Evolutionary conservation across 2,888 invertebrate species (phyloP), one percentile per base, ranked within the genome.

Genomic region (Synergus itoensis): DNA sequence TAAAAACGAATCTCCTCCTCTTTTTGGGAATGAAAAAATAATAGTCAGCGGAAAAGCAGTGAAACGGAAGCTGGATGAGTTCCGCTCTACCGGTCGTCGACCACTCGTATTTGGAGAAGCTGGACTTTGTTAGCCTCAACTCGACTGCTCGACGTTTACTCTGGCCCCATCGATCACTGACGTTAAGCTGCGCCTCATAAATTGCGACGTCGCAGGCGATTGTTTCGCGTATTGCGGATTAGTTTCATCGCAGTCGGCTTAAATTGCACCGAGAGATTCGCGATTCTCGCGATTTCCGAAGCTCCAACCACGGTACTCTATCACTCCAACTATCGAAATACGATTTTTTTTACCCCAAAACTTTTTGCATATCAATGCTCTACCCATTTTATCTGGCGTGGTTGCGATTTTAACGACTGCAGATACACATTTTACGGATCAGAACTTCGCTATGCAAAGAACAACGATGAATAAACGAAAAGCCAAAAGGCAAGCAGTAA

Each of bases 221-320:
- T 67, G 67, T 67, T 67, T 67, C 67, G 67, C 67, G 67, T 67
- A 67, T 67, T 45, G 67, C 67, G 67, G 67, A 67, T 67, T 67
- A 67, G 67, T 67, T 67, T 67, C 67, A 67, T 67, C 67, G 67
- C 67, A 67, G 43, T 67, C 67, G 67, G 67, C 67, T 67, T 67
- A 67, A 67, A 67, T 67, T 67, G 45, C 45, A 28, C 67, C 67
- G 67, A 67, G 67, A 45, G 67, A 67, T 67, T 53, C 53, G 53
- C 53, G 53, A 53, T n/a, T 53, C 53, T 67, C 67, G 67, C 67
- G 67, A 67, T 67, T 67, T 45, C 43, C 67, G 67, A n/a, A 9
- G 8, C 43, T 28, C 43, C 14, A 67, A 21, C 21, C 67, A 45
- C 21, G 41, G 11, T 18, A 65, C 65, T 67, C 67, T 45, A 67